phyloP scores from a whole-genome alignment of 2,888 invertebrate species.

The Timandra comae region DNA sequence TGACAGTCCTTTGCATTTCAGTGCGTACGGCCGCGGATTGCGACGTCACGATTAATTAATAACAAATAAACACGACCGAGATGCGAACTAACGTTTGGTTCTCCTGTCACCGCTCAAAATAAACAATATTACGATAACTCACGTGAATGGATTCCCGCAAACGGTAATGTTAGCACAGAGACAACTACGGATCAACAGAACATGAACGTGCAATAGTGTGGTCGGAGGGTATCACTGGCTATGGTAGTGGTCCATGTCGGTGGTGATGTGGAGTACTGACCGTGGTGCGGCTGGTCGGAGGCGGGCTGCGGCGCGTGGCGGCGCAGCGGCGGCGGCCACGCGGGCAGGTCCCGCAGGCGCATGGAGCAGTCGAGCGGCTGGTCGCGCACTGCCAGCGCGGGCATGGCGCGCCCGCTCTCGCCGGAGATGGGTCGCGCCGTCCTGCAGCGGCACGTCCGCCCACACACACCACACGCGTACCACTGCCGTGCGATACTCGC shows the following conservation, averaged over 20 bases:
- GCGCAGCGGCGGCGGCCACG: conserved; percentile 61
- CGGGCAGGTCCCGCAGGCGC: conserved; percentile 66
- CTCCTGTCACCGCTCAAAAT: too few relatives aligned
- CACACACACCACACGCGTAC: conserved; percentile 61
- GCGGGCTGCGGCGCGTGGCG: conserved; percentile 29
- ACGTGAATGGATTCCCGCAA: too few relatives aligned
- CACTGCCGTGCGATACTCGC: conserved; percentile 61
- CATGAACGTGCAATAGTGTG: too few relatives aligned
- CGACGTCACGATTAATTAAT: too few relatives aligned
- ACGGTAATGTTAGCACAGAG: conserved; percentile 1
- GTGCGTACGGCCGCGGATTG: too few relatives aligned
- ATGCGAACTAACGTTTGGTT: too few relatives aligned
- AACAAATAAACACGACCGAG: too few relatives aligned
- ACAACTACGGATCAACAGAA: conserved; percentile 2
- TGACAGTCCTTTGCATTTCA: too few relatives aligned
- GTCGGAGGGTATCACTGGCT: conserved; percentile 1
- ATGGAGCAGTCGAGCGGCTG: conserved; percentile 87
- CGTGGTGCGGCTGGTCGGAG: conserved; percentile 43
- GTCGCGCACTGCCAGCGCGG: conserved; percentile 79
- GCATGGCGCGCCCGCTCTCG: conserved; percentile 78
- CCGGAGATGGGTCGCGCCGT: conserved; percentile 73
- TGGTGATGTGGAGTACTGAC: conserved; percentile 39
- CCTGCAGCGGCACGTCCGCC: conserved; percentile 55
- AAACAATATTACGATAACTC: too few relatives aligned
- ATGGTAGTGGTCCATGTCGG: conserved; percentile 5